Base-by-base conservation (phyloP, 2,888 invertebrate genomes). In the Nudaria mundana region DNA sequence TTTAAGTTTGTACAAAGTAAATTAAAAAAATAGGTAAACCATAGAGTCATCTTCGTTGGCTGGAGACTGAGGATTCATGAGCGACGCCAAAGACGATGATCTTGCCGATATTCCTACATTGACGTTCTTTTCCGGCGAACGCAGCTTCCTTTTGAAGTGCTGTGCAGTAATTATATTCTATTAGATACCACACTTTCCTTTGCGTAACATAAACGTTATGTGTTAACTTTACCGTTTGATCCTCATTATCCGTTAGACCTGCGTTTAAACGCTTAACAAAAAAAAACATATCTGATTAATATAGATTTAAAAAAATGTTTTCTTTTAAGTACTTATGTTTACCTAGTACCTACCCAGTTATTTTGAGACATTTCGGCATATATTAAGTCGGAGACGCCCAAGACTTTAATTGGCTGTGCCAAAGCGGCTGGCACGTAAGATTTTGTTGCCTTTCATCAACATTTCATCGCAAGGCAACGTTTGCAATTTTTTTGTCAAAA, bases 111-210 rank as follows among this genome's bases (percentile, higher is more conserved):
- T 77, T 2, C 85, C 85, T 1, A 73, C 54, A 60, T 55, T 83
- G 10, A 71, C 65, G 53, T 80, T 80, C 52, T 82, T 87, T 52
- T 92, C 91, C 0, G 92, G 89, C 13, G 91, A 86, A 22, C 87
- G 86, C 44, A 93, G 68, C 29, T 91, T 89, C 63, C 92, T 90
- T 58, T 91, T 91, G 66, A 93, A 93, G 63, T 93, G 92, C 93
- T 94, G 70, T 40, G 14, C 13, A 44, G 54, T 43, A 34, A 33
- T 32, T 15, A 22, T n/a, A n/a, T n/a, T n/a, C n/a, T n/a, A n/a
- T n/a, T n/a, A n/a, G n/a, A n/a, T n/a, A n/a, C n/a, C n/a, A n/a
- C n/a, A n/a, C n/a, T n/a, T n/a, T n/a, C n/a, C n/a, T n/a, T n/a
- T n/a, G n/a, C n/a, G n/a, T n/a, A n/a, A n/a, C n/a, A n/a, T n/a